Evolutionary conservation across 1,140 invertebrate genomes (phyloP).

Genomic region (Pygmarrhopalites habei): DNA sequence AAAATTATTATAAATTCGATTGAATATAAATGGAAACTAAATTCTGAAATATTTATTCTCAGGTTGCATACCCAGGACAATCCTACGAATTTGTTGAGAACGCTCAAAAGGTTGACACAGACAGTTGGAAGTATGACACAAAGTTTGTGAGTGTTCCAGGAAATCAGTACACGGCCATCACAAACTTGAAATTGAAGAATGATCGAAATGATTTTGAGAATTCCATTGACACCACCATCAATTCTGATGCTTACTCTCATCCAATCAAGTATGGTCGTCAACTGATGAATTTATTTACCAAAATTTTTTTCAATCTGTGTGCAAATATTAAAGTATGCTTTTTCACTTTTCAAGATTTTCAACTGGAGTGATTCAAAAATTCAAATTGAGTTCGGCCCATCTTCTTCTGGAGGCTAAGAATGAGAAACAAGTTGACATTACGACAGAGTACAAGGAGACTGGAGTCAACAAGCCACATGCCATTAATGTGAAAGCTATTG

Average conservation of each 20-base stretch:
- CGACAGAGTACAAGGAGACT: slow-evolving; percentile 2
- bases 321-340: neutral
- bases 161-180: slow-evolving; percentile 23
- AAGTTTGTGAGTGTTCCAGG: slow-evolving; percentile 14
- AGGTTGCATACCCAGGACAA: slow-evolving; percentile 21
- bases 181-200: slow-evolving; percentile 16
- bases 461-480: slow-evolving; percentile 12
- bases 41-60: slow-evolving; percentile 4
- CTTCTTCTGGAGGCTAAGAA: slow-evolving; percentile 25
- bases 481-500: slow-evolving; percentile 17
- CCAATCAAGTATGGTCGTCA: slow-evolving; percentile 21
- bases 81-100: slow-evolving; percentile 29
- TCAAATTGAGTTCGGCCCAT: neutral
- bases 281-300: neutral
- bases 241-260: slow-evolving; percentile 15
- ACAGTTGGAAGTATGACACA: slow-evolving; percentile 24
- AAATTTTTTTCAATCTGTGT: neutral
- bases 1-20: no score
- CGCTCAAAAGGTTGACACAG: slow-evolving; percentile 2
- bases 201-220: slow-evolving; percentile 16
- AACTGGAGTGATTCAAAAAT: slow-evolving; percentile 7
- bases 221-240: slow-evolving; percentile 18
- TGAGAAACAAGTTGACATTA: slow-evolving; percentile 16
- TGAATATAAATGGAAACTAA: neutral
- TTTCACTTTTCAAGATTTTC: slow-evolving; percentile 6